Conservation (phyloP, 1,140 invertebrate species). For the Hesperophylax magnus region DNA sequence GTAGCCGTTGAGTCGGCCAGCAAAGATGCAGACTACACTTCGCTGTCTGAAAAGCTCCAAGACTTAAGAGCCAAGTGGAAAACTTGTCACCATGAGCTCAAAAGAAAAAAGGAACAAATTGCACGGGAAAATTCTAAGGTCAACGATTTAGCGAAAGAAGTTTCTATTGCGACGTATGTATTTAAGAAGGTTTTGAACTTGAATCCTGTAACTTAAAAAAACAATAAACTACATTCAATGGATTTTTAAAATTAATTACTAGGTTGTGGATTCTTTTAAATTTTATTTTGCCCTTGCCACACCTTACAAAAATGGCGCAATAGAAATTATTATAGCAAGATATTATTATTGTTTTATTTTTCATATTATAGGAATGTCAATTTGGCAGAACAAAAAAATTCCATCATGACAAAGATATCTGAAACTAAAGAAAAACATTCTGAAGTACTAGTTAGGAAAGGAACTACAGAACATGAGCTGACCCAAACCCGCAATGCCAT, state of each 20-base stretch:
- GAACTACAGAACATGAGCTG: slow-evolving; percentile 46
- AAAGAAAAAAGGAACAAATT: slow-evolving; percentile 60
- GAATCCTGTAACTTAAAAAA: too few relatives aligned
- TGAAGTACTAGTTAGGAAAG: slow-evolving; percentile 56
- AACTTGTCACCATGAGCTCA: slow-evolving; percentile 34
- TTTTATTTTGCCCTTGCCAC: too few relatives aligned
- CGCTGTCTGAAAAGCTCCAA: slow-evolving; percentile 24
- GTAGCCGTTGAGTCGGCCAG: neutral
- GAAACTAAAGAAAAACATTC: slow-evolving; percentile 59
- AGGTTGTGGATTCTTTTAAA: too few relatives aligned
- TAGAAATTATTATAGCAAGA: too few relatives aligned
- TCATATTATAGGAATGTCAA: slow-evolving; percentile 44
- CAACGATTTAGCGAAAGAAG: slow-evolving; percentile 61
- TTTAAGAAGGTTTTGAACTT: neutral
- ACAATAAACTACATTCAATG: too few relatives aligned
- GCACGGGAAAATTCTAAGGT: slow-evolving; percentile 61
- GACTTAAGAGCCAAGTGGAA: slow-evolving; percentile 37
- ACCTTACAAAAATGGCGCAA: too few relatives aligned
- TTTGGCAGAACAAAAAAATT: slow-evolving; percentile 60
- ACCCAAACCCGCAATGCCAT: slow-evolving; percentile 45
- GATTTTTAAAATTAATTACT: too few relatives aligned
- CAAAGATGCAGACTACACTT: slow-evolving; percentile 28
- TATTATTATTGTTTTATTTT: neutral
- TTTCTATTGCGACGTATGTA: slow-evolving; percentile 52
- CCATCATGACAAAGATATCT: slow-evolving; percentile 60